Evolutionary conservation across 2,113 vertebrate genomes (phyloP).

Genomic region (Labeo catla): DNA sequence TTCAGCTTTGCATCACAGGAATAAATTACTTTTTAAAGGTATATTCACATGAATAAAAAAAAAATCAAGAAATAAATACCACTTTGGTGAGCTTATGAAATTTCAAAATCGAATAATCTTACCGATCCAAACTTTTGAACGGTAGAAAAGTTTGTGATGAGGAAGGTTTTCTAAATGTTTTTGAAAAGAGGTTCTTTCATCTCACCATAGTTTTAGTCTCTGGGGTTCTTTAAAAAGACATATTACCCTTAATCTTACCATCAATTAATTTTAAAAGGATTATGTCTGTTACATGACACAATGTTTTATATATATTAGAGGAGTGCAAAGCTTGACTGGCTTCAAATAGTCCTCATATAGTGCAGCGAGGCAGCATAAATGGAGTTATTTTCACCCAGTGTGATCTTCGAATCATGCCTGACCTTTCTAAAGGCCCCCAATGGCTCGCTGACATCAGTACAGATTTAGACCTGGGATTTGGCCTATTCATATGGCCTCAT

Average conservation of each 20-base stretch:
- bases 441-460: constrained; percentile 12
- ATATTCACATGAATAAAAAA: background rate
- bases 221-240: background rate
- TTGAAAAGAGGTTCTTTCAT: background rate
- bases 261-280: too few species aligned
- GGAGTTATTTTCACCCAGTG: constrained; percentile 29
- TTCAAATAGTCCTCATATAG: background rate
- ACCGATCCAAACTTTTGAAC: background rate
- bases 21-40: background rate
- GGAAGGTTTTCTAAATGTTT: background rate
- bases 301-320: constrained; percentile 1
- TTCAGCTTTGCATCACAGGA: background rate
- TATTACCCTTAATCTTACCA: background rate
- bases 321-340: constrained; percentile 25
- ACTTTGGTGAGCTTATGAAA: background rate
- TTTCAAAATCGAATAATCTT: background rate
- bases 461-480: constrained; percentile 28
- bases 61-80: background rate
- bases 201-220: background rate
- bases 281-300: background rate
- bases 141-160: background rate
- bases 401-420: constrained; percentile 40
- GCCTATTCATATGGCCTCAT: constrained; percentile 23
- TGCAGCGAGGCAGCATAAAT: constrained; percentile 19
- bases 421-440: constrained; percentile 39